Evolutionary conservation across 2,888 invertebrate genomes (phyloP).

Genomic region (Lymantria dispar): DNA sequence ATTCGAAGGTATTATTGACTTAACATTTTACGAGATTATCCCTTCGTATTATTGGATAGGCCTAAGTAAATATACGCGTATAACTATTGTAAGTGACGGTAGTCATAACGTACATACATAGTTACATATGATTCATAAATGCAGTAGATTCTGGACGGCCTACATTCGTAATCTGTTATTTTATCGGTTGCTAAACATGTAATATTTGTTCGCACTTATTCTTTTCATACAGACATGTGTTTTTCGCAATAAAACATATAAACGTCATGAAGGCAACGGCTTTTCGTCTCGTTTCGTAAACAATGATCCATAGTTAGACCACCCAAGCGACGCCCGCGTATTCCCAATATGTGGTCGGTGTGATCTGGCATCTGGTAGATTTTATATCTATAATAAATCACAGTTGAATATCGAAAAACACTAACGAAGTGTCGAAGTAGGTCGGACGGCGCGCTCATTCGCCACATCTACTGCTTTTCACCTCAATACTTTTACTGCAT

Average conservation of each 20-base stretch:
- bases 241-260: slow-evolving; percentile 37
- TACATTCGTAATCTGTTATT: slow-evolving; percentile 11
- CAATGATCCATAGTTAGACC: slow-evolving; percentile 55
- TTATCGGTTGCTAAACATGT: slow-evolving; percentile 14
- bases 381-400: slow-evolving; percentile 74
- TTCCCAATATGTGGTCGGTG: slow-evolving; percentile 47
- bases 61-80: slow-evolving; percentile 15
- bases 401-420: slow-evolving; percentile 56
- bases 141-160: slow-evolving; percentile 6
- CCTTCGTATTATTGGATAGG: slow-evolving; percentile 8
- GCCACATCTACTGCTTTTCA: slow-evolving; percentile 39
- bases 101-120: neutral
- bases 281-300: slow-evolving; percentile 42
- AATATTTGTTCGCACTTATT: slow-evolving; percentile 17
- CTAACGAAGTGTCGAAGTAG: slow-evolving; percentile 62
- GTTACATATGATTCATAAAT: slow-evolving; percentile 9
- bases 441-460: slow-evolving; percentile 48
- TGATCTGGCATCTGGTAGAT: slow-evolving; percentile 60
- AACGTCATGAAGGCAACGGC: slow-evolving; percentile 28
- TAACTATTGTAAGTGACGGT: slow-evolving; percentile 5
- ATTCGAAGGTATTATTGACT: slow-evolving; percentile 6
- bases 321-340: slow-evolving; percentile 53
- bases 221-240: slow-evolving; percentile 17
- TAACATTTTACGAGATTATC: slow-evolving; percentile 17
- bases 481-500: slow-evolving; percentile 43